These are phyloP conservation scores for Polydesmus complanatus DNA, from an alignment of 2,888 invertebrate genomes.

Conservation along the genomic window DNA sequence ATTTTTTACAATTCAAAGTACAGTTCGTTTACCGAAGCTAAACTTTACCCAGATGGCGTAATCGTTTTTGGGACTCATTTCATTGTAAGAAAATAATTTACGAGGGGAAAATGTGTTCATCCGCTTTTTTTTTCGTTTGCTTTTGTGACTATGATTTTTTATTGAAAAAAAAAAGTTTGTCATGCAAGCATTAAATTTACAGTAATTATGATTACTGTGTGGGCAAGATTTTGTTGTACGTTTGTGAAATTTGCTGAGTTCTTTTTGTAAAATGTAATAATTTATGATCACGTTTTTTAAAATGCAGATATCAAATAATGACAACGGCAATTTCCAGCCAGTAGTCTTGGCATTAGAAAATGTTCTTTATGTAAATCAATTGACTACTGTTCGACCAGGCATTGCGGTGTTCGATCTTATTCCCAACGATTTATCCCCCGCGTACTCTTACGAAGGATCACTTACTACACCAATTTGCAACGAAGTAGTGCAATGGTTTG, in stretches of 20 bases:
- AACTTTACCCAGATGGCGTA: slow-evolving; percentile 54
- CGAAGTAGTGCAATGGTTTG: not conserved
- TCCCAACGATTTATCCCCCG: not conserved
- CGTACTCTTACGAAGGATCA: slow-evolving; percentile 3
- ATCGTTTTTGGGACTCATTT: slow-evolving; percentile 66
- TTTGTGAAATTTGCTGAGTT: no score
- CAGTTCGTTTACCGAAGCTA: slow-evolving; percentile 44
- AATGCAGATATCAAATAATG: not conserved
- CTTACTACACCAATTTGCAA: not conserved
- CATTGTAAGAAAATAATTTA: no score
- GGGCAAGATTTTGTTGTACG: no score
- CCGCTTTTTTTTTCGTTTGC: no score
- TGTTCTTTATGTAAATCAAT: not conserved
- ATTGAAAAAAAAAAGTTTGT: no score
- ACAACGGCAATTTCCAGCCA: not conserved
- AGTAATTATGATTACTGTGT: no score
- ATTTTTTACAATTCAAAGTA: slow-evolving; percentile 59
- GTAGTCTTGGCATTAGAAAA: not conserved
- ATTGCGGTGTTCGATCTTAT: not conserved
- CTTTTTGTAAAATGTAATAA: no score
- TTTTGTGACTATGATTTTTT: no score
- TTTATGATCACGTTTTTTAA: not conserved
- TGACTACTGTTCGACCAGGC: not conserved
- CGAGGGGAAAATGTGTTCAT: no score
- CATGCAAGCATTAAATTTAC: no score